Evolutionary conservation across 35 echinoderm and acorn worm genomes (phyloP).

Genomic region (Apostichopus parvimensis): DNA sequence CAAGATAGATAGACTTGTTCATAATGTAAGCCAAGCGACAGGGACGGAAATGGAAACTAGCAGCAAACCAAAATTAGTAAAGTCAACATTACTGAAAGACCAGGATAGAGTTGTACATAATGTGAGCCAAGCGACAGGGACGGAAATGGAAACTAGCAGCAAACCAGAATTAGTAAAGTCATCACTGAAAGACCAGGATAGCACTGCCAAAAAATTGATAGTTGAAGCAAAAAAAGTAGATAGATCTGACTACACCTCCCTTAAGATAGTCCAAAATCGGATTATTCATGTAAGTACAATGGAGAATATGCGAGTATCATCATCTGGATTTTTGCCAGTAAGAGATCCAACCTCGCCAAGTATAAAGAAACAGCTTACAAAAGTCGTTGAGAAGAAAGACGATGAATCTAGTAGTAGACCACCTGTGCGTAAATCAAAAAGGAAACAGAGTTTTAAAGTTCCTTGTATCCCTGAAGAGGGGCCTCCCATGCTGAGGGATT

Average conservation of each 20-base stretch:
- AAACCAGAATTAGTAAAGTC: neutral
- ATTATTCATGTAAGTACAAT: neutral
- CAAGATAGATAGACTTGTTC: slow-evolving; percentile 30
- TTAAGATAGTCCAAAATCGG: neutral
- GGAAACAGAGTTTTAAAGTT: neutral
- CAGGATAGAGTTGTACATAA: neutral
- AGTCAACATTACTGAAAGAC: neutral
- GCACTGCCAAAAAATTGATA: neutral
- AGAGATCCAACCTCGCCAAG: slow-evolving; percentile 42
- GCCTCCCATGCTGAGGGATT: slow-evolving; percentile 10
- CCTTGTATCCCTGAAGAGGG: neutral
- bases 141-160: neutral
- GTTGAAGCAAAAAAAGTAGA: neutral
- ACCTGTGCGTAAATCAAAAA: neutral
- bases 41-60: neutral
- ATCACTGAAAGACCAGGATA: too few relatives aligned
- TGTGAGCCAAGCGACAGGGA: slow-evolving; percentile 28
- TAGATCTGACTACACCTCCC: neutral
- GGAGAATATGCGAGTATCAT: neutral
- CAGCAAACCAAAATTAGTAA: neutral
- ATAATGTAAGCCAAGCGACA: slow-evolving; percentile 21
- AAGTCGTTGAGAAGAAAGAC: neutral
- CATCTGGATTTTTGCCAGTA: slow-evolving; percentile 43
- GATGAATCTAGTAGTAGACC: neutral
- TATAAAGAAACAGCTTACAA: neutral